Evolutionary conservation across 2,113 vertebrate species (phyloP), one percentile per base, ranked within the genome.

Genomic region (Lagopus muta): DNA sequence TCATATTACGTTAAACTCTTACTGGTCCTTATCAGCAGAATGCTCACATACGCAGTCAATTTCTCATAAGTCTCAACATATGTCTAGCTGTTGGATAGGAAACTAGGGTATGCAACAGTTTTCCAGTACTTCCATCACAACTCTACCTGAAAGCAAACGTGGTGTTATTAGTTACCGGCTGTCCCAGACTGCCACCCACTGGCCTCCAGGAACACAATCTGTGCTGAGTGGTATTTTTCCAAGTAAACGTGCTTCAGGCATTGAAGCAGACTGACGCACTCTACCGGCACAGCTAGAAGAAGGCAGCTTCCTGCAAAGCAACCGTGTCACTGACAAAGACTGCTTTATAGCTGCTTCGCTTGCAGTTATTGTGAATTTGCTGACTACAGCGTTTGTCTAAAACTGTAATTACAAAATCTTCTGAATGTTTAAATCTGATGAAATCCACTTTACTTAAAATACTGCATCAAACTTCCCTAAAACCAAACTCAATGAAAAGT

Each of bases 141-240:
- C 43, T 47, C 42, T 12, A 13, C 1, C 40, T 24, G 55, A 88
- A 21, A 2, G 9, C 19, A 80, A 58, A 25, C 1, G 0, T 8
- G 1, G 5, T 17, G 18, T 30, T 45, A 18, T 2, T 30, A 28
- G 16, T 19, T 52, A 38, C 0, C 13, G 58, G 67, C 13, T 72
- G 57, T 30, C 65, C 66, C 47, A 93, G 91, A 34, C 95, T 95
- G 96, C 96, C 84, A 40, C 93, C 97, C 95, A 69, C 75, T 86
- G 97, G 96, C 36, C 57, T 52, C 19, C 34, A 55, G 65, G 22
- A 52, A 25, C 0, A 2, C 1, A 2, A 62, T 32, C 25, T 38
- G 14, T 8, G 54, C 85, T 40, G 13, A 30, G 15, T 13, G 24
- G 50, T 21, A 15, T 42, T 78, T 30, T 83, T 74, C 69, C 57